Base-by-base conservation (phyloP, 2,113 vertebrate genomes). In the Podiceps cristatus region DNA sequence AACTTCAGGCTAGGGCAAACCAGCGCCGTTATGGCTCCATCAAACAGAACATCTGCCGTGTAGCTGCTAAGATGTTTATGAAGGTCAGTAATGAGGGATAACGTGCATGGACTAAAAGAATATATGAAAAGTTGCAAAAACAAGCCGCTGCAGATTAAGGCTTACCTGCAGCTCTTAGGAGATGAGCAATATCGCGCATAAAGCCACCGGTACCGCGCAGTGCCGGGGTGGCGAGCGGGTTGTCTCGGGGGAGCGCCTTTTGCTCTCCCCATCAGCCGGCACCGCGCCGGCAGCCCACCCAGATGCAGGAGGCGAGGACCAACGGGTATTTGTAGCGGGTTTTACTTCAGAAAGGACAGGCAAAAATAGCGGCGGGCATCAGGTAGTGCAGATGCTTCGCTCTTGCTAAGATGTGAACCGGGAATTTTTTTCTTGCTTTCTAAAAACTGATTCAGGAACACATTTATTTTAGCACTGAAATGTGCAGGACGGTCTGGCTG, bases 401-500 rank as follows among this genome's bases (percentile, higher is more conserved):
- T 68, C 68, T 76, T 20, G 56, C 76, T 53, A 28, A 50, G 60
- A 79, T n/a, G 28, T 6, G 47, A 94, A 69, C 72, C 4, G 40
- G 18, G n/a, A 37, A 31, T 7, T 64, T 87, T 75, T 56, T 5
- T 23, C 53, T 50, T 42, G 28, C 58, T 81, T 87, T 84, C 49
- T 63, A 33, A 37, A 74, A 62, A 22, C 13, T 7, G 42, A 15
- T 22, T 20, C 24, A 47, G 50, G 69, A 80, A 27, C 37, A 11
- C 4, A 2, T 79, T 78, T 31, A 52, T 71, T 77, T 83, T 2
- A 52, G 80, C 16, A 11, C 42, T 3, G 64, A 22, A 68, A 35
- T 0, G 5, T 4, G 71, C 45, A 15, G 77, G 82, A 18, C 0
- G 0, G 31, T 4, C 59, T 49, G 72, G 67, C 63, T 31, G 62